Base-by-base conservation (phyloP, 2,797 vertebrate genomes). In the Rhinella marina region DNA sequence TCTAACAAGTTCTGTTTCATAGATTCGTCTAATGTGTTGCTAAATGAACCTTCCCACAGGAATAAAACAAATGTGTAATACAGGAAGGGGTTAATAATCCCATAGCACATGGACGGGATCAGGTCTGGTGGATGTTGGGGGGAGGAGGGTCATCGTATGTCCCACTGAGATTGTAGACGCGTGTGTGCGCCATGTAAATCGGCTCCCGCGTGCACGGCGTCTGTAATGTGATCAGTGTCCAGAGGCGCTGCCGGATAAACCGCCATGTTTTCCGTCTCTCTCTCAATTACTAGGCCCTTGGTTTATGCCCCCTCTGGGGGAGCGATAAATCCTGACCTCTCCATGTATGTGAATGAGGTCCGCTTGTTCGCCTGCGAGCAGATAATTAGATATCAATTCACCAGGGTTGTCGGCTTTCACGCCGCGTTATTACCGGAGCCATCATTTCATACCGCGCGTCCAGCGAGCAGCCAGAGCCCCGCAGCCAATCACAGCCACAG, bases 361-460 rank as follows among this genome's bases (percentile, higher is more conserved):
- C 52, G 61, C 54, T 81, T 64, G 23, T 57, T 80, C 61, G 23
- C 32, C 62, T n/a, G 76, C 56, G n/a, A 73, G 73, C 32, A 81
- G 82, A 84, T 85, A 88, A 88, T 88, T 85, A 79, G 81, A 70
- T 88, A 77, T 62, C 81, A 80, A 84, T 61, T 78, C 82, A 81
- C 32, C 54, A 56, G 82, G 87, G 82, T 57, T 66, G 77, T 72
- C 66, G 57, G 52, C 54, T 72, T 52, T 62, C 57, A 61, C 57
- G 29, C 27, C 16, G 56, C 56, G 68, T 57, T 83, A 80, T 80
- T 84, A 70, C 87, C 57, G 59, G 66, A 52, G 54, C 72, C 54
- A 48, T 81, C 87, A n/a, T 84, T 80, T 80, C 50, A 68, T 84
- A 66, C 21, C 57, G 81, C 3, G 77, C 64, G 62, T 32, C 70